Base-by-base conservation (phyloP, 2,888 invertebrate species). In the Nudaria mundana region DNA sequence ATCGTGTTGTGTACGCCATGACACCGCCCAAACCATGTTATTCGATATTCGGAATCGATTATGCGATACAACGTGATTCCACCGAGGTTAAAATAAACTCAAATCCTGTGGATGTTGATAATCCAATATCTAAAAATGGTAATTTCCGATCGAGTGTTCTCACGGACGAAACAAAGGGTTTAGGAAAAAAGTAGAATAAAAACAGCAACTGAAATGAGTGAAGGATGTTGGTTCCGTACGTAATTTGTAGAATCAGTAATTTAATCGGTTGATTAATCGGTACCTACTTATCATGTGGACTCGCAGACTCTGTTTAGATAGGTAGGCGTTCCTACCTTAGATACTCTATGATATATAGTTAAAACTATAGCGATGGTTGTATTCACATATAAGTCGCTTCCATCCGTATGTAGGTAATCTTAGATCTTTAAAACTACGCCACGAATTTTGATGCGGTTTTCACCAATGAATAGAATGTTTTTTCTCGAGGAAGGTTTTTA, bases 51-150 rank as follows among this genome's bases (percentile, higher is more conserved):
- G 23, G 41, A 75, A 71, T 58, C 67, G 74, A 81, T 76, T 38
- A 34, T 68, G 56, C 54, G 60, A 65, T 62, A 68, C 66, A 59
- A 66, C 41, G 66, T 54, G 73, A 75, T 76, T 66, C 58, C 43
- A 63, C 64, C 66, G 59, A 67, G 30, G 68, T 67, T 66, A 66
- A 76, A 74, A 73, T 69, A 66, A 70, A 65, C 66, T 68, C 70
- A 70, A 74, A 76, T 73, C 68, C 49, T 40, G 50, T 52, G 56
- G 54, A 40, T 40, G 40, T 69, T 66, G 65, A 80, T 86, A 85
- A 85, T 82, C 87, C 85, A 70, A 77, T 76, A 80, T 76, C 82
- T 84, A 83, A 86, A 87, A 84, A 87, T 87, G 85, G 85, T 88
- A 86, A 87, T 87, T 85, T 81, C 71, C 62, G 63, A 71, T 60